phyloP scores from a whole-genome alignment of 2,888 invertebrate species.

The Stratiomys singularior region DNA sequence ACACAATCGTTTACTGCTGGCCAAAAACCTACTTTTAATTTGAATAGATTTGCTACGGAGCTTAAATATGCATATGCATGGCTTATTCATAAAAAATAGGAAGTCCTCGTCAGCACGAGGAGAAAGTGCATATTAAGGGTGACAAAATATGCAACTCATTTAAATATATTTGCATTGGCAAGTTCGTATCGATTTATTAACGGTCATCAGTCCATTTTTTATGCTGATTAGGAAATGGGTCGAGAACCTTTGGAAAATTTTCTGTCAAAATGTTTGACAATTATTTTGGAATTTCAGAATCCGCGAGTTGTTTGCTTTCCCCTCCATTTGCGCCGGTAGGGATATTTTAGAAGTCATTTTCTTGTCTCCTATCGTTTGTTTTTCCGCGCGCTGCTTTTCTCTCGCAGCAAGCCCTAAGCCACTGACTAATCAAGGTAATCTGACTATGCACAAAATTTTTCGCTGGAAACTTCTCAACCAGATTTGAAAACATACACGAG shows the following conservation, averaged over 20 bases:
- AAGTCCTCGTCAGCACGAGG: background rate
- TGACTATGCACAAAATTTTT: slow-evolving; percentile 18
- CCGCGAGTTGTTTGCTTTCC: background rate
- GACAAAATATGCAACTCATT: background rate
- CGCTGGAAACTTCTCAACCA: background rate
- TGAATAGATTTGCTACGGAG: background rate
- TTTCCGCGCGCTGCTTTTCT: background rate
- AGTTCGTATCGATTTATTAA: background rate
- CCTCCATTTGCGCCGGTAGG: too few species aligned
- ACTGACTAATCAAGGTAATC: slow-evolving; percentile 30
- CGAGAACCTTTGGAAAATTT: too few species aligned
- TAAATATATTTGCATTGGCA: background rate
- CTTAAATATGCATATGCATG: background rate
- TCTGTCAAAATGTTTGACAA: too few species aligned
- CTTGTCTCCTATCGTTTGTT: background rate
- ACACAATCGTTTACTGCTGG: background rate
- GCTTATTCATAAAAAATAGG: background rate
- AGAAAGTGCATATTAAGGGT: slow-evolving; percentile 24
- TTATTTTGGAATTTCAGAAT: too few species aligned
- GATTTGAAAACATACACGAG: background rate
- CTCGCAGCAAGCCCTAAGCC: background rate
- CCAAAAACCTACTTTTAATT: slow-evolving; percentile 11
- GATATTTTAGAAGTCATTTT: too few species aligned
- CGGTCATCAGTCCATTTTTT: background rate
- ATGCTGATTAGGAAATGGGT: background rate